Conservation (phyloP, 2,113 vertebrate genomes). For the Zosterops lateralis region DNA sequence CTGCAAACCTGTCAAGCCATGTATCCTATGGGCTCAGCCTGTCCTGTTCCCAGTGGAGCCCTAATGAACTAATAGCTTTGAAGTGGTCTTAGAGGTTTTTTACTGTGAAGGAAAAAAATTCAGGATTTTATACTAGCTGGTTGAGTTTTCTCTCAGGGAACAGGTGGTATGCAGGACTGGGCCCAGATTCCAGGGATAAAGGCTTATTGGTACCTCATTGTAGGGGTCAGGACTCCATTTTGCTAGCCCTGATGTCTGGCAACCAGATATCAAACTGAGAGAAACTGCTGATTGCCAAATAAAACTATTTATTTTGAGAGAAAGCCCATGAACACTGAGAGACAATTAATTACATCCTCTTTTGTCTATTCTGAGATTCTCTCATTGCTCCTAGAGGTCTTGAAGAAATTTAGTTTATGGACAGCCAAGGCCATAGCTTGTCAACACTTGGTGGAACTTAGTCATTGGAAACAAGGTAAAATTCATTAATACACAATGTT, state of each 20-base stretch:
- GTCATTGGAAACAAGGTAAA: not conserved
- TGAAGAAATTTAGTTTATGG: not conserved
- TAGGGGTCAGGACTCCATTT: not conserved
- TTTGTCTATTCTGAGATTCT: not conserved
- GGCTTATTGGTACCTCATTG: not conserved
- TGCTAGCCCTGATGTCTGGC: not conserved
- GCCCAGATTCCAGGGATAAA: not conserved
- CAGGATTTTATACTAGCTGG: not conserved
- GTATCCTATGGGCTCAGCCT: not conserved
- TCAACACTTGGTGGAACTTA: not conserved
- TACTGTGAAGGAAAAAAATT: not conserved
- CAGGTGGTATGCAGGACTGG: not conserved
- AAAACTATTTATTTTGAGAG: not conserved
- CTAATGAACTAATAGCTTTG: not conserved
- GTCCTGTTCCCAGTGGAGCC: not conserved
- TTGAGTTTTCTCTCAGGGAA: not conserved
- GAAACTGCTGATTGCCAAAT: not conserved
- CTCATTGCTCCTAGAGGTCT: not conserved
- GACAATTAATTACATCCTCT: not conserved
- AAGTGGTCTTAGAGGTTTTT: not conserved
- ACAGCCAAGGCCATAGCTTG: not conserved
- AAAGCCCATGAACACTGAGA: not conserved
- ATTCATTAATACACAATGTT: not conserved
- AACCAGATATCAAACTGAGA: not conserved
- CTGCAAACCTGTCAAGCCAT: not conserved